A percentile compares a stretch with the other conserved stretches of the same genome.
phyloP scores from a whole-genome alignment of 2,797 vertebrate genomes.

The Scleropages formosus region DNA sequence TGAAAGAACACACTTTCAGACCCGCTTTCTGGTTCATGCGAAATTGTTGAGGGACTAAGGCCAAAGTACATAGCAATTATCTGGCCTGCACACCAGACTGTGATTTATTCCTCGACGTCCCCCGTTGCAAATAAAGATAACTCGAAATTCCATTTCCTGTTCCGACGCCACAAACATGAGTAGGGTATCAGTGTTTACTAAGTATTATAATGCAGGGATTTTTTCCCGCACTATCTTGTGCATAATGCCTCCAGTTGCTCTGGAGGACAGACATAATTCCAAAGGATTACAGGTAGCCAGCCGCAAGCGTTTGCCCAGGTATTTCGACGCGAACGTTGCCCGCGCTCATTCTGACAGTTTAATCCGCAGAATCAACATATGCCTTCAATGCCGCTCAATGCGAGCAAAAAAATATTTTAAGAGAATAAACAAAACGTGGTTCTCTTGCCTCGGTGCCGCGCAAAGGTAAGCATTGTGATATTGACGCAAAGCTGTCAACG shows the following conservation, averaged over 20 bases:
- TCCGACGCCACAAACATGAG: constrained; percentile 20
- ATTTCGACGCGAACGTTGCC: neutral
- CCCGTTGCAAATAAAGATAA: constrained; percentile 26
- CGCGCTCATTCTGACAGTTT: neutral
- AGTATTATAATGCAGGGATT: neutral
- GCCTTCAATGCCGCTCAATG: neutral
- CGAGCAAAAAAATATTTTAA: neutral
- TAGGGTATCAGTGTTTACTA: constrained; percentile 25
- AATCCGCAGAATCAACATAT: neutral
- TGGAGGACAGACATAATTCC: neutral
- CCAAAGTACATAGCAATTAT: constrained; percentile 1
- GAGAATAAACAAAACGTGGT: neutral
- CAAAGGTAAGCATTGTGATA: neutral
- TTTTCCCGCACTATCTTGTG: neutral
- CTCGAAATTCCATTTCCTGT: neutral
- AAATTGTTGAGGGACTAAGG: neutral
- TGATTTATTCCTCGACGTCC: neutral
- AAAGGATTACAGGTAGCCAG: neutral
- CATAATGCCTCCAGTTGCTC: neutral
- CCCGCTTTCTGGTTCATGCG: no score
- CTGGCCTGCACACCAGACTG: neutral
- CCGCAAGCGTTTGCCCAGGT: neutral
- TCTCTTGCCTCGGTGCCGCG: neutral
- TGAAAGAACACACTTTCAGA: no score
- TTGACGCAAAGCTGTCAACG: neutral